Conservation (phyloP, 2,888 invertebrate genomes). For the Listrodromus nycthemerus region DNA sequence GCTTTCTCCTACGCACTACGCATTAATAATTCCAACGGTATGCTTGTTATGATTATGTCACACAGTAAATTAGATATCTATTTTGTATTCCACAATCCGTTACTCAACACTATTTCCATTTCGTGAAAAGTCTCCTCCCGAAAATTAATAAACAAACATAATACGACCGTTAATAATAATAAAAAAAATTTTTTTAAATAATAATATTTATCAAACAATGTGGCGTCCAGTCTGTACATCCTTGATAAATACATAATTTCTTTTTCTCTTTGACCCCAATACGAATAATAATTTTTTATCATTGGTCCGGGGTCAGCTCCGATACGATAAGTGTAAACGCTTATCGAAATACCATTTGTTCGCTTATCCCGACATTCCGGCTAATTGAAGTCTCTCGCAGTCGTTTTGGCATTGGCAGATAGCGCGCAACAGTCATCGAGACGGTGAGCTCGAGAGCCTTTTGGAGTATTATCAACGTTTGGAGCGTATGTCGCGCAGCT, state of each 20-base stretch:
- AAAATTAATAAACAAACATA: not conserved
- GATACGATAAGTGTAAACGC: not conserved
- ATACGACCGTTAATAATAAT: not conserved
- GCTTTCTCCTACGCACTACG: too few species aligned
- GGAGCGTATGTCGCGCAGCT: not conserved
- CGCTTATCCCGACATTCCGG: not conserved
- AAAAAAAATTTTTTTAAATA: not conserved
- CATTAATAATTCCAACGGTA: too few species aligned
- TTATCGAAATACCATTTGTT: not conserved
- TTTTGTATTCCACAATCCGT: too few species aligned
- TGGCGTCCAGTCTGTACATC: not conserved
- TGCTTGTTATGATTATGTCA: too few species aligned
- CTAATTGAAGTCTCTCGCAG: not conserved
- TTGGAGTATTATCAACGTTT: not conserved
- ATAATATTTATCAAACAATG: not conserved
- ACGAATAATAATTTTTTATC: not conserved
- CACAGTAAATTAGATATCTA: too few species aligned
- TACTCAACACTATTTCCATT: too few species aligned
- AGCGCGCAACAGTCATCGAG: not conserved
- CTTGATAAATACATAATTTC: not conserved
- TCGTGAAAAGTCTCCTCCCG: too few species aligned
- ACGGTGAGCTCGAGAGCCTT: not conserved
- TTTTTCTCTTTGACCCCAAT: not conserved
- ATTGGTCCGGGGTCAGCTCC: not conserved
- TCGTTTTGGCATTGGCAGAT: conserved; percentile 1